Conservation (phyloP, 2,113 vertebrate species). For the Nerophis ophidion region DNA sequence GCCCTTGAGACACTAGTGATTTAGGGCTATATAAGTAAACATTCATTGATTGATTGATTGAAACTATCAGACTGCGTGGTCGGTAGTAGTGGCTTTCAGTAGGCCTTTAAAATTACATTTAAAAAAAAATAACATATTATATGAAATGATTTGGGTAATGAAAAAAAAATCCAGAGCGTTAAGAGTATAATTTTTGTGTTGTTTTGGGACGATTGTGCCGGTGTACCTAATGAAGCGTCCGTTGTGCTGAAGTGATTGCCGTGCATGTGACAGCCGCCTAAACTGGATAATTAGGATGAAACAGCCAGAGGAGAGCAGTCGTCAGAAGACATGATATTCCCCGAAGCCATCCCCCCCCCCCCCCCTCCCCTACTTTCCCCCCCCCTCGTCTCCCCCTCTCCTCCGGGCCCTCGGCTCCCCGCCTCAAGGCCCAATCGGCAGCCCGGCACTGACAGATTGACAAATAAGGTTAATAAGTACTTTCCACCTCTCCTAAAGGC, state of each 20-base stretch:
- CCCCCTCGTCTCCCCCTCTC: slow-evolving; percentile 13
- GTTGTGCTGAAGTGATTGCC: slow-evolving; percentile 40
- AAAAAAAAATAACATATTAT: too few relatives aligned
- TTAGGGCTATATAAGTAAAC: too few relatives aligned
- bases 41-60: too few relatives aligned
- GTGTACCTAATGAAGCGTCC: slow-evolving; percentile 1
- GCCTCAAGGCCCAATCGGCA: slow-evolving; percentile 72
- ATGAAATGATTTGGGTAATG: too few relatives aligned
- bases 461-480: slow-evolving; percentile 96
- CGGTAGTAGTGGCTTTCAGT: too few relatives aligned
- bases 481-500: slow-evolving; percentile 90
- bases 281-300: slow-evolving; percentile 70
- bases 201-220: too few relatives aligned
- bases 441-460: slow-evolving; percentile 87
- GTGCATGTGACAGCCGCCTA: slow-evolving; percentile 54
- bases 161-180: too few relatives aligned
- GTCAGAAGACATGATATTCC: slow-evolving; percentile 61
- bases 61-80: too few relatives aligned
- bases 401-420: slow-evolving; percentile 28
- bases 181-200: too few relatives aligned
- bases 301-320: slow-evolving; percentile 57
- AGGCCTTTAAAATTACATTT: too few relatives aligned
- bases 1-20: too few relatives aligned
- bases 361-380: too few relatives aligned
- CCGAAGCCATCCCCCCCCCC: slow-evolving; percentile 53